phyloP scores from a whole-genome alignment of 2,113 vertebrate genomes.

The Ibidorhyncha struthersii region DNA sequence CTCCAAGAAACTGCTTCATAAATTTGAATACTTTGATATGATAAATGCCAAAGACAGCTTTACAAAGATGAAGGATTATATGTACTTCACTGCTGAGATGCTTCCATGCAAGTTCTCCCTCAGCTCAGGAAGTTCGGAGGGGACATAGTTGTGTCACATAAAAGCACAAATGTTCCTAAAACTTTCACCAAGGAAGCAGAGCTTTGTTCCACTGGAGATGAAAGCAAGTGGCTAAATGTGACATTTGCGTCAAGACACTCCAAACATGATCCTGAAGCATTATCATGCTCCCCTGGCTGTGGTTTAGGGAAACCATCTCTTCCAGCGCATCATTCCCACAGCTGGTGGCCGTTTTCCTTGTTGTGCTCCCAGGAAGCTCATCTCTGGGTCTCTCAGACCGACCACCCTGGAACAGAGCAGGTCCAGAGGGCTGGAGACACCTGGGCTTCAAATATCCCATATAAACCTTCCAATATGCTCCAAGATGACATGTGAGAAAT shows the following conservation, averaged over 20 bases:
- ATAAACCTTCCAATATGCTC: background rate
- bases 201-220: background rate
- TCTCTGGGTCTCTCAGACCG: background rate
- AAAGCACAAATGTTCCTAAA: background rate
- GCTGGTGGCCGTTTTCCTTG: background rate
- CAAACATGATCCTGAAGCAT: accelerated
- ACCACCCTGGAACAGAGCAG: background rate
- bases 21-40: constrained; percentile 46
- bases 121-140: background rate
- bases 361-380: background rate
- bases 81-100: background rate
- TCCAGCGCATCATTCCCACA: accelerated
- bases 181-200: background rate
- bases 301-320: background rate
- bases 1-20: constrained; percentile 7
- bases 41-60: constrained; percentile 10
- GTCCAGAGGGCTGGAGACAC: background rate
- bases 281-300: background rate
- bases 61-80: background rate
- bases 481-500: background rate
- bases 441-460: background rate
- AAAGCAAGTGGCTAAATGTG: background rate
- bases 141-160: background rate
- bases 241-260: background rate
- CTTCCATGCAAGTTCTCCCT: background rate